Evolutionary conservation across 2,888 invertebrate species (phyloP).

Genomic region (Drosophila differens): DNA sequence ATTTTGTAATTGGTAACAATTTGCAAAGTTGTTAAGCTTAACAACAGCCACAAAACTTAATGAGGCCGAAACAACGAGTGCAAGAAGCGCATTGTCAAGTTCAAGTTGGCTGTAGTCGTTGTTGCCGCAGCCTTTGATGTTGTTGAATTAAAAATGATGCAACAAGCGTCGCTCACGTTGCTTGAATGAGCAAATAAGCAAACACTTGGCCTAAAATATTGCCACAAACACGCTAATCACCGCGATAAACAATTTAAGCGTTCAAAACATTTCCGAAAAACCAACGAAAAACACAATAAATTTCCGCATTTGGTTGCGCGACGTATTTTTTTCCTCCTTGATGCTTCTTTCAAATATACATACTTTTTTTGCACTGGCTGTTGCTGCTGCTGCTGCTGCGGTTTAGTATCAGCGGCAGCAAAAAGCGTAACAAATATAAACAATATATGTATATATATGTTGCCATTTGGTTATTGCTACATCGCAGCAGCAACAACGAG

Average conservation of each 20-base stretch:
- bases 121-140: constrained; percentile 17
- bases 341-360: constrained; percentile 32
- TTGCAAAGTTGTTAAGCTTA: constrained; percentile 71
- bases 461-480: constrained; percentile 74
- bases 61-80: constrained; percentile 43
- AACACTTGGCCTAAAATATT: constrained; percentile 54
- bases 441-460: constrained; percentile 58
- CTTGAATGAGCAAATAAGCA: constrained; percentile 36
- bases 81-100: constrained; percentile 67
- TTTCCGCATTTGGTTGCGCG: constrained; percentile 75
- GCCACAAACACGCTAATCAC: constrained; percentile 75
- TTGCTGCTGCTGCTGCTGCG: constrained; percentile 50
- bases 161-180: constrained; percentile 44
- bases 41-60: constrained; percentile 61
- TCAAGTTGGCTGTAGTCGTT: constrained; percentile 61
- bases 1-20: constrained; percentile 68
- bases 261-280: constrained; percentile 74
- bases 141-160: constrained; percentile 54
- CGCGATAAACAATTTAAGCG: constrained; percentile 76
- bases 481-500: constrained; percentile 55
- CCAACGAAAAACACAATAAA: constrained; percentile 68
- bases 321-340: constrained; percentile 18
- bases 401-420: constrained; percentile 56
- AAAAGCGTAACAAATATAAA: constrained; percentile 71
- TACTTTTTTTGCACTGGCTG: constrained; percentile 41